Evolutionary conservation across 2,113 vertebrate genomes (phyloP).

Genomic region (Tetraodon nigroviridis): DNA sequence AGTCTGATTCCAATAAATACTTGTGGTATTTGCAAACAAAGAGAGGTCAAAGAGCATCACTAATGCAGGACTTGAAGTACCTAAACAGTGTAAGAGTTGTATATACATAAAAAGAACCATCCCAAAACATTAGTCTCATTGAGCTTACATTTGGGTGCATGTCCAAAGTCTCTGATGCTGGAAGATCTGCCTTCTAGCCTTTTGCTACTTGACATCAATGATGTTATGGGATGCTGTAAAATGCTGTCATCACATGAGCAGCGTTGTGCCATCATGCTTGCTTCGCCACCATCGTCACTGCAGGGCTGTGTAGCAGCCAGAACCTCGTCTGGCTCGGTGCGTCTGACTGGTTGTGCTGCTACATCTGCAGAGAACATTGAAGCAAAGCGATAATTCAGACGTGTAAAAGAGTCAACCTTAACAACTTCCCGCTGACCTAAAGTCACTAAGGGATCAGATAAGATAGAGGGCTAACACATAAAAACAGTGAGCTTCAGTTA

Average conservation of each 20-base stretch:
- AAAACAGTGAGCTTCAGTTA: too few species aligned
- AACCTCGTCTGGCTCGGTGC: conserved; percentile 25
- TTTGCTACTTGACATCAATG: conserved; percentile 56
- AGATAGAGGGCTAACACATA: too few species aligned
- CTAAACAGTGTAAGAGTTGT: background rate
- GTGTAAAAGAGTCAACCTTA: conserved; percentile 23
- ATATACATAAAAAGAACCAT: background rate
- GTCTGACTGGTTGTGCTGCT: conserved; percentile 14
- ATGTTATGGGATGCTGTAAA: conserved; percentile 38
- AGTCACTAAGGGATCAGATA: background rate
- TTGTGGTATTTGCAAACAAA: background rate
- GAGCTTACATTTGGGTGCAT: background rate
- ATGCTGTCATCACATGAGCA: conserved; percentile 48
- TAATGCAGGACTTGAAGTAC: too few species aligned
- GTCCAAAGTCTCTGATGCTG: conserved; percentile 13
- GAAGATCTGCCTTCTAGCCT: conserved; percentile 37
- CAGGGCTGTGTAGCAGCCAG: conserved; percentile 17
- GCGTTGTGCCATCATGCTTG: conserved; percentile 13
- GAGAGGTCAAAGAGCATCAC: background rate
- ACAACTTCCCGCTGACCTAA: conserved; percentile 22
- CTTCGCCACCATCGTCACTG: conserved; percentile 15
- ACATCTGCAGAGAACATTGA: conserved; percentile 19
- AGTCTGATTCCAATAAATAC: background rate
- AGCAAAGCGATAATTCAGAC: conserved; percentile 14
- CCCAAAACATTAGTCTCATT: background rate